phyloP scores from a whole-genome alignment of 2,888 invertebrate species.

The Caenorhabditis sp. region DNA sequence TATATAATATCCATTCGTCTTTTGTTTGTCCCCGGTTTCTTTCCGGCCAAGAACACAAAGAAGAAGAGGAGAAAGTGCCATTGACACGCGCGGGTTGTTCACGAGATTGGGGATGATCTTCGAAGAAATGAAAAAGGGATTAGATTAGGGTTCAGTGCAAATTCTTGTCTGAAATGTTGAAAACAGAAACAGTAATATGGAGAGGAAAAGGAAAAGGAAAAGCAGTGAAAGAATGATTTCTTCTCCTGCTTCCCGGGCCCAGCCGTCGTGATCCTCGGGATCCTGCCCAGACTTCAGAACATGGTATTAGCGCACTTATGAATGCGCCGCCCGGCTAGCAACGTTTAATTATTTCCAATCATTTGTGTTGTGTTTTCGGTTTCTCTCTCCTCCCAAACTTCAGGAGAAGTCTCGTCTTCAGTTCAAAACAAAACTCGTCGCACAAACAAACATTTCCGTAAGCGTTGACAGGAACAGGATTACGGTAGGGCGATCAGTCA shows the following conservation, averaged over 20 bases:
- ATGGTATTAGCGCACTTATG: slow-evolving; percentile 32
- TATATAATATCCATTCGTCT: not conserved
- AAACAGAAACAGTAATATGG: not conserved
- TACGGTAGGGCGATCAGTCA: too few species aligned
- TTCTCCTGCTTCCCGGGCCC: too few species aligned
- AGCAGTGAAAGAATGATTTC: not conserved
- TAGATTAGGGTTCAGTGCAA: too few species aligned
- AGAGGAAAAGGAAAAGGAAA: not conserved
- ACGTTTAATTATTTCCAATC: slow-evolving; percentile 33
- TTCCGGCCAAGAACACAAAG: not conserved
- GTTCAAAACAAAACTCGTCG: slow-evolving; percentile 8
- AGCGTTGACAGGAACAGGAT: too few species aligned
- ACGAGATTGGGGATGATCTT: not conserved
- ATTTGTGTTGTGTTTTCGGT: slow-evolving; percentile 11
- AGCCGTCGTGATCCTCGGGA: not conserved
- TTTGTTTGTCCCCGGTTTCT: not conserved
- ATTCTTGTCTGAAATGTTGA: too few species aligned
- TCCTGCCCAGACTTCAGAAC: not conserved
- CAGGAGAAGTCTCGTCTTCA: too few species aligned
- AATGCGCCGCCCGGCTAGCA: slow-evolving; percentile 7
- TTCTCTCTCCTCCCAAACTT: not conserved
- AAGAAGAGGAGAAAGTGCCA: slow-evolving; percentile 12
- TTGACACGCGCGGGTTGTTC: slow-evolving; percentile 3
- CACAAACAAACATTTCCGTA: too few species aligned
- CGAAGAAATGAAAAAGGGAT: not conserved